Evolutionary conservation across 2,888 invertebrate species (phyloP), one percentile per base, ranked within the genome.

Genomic region (Steromphala cineraria): DNA sequence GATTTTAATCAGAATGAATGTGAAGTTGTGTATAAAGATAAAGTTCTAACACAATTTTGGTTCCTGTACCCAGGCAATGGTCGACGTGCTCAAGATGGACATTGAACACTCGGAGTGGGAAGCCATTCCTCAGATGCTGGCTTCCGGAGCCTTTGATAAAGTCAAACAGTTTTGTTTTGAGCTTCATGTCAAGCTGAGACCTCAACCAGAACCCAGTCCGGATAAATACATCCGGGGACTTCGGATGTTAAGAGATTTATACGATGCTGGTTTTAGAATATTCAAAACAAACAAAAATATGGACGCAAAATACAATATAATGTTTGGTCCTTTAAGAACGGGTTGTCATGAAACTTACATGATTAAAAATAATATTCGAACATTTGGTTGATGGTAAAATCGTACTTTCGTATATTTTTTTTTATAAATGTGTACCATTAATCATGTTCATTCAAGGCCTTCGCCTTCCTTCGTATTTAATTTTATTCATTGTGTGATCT

Each of bases 121-220:
- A 8, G 40, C 75, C 2, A 52, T 75, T 21, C 75, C 75, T 24
- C 21, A 75, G 21, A 75, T 75, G 75, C 24, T 75, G 8, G n/a
- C 40, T 13, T 21, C 21, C 8, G 75, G 75, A 21, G n/a, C 21
- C n/a, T 13, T 75, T 8, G 24, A 75, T 15, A 52, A 75, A 24
- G 53, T 75, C 21, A 52, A 40, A 52, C 75, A 75, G 75, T 75
- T 75, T 17, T 40, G 40, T 40, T 75, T 75, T 21, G 75, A 75
- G n/a, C 5, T 75, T 21, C 75, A 75, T 24, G n/a, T 75, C 40
- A 40, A 52, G 75, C 7, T 75, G 53, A 46, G 19, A 8, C 17
- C 21, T 13, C n/a, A 75, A 13, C 75, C 75, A 15, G 75, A 75
- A 52, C 21, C 75, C 4, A 24, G 52, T 24, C 31, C 36, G 10